Base-by-base conservation (phyloP, 2,113 vertebrate genomes). In the Laticauda colubrina region DNA sequence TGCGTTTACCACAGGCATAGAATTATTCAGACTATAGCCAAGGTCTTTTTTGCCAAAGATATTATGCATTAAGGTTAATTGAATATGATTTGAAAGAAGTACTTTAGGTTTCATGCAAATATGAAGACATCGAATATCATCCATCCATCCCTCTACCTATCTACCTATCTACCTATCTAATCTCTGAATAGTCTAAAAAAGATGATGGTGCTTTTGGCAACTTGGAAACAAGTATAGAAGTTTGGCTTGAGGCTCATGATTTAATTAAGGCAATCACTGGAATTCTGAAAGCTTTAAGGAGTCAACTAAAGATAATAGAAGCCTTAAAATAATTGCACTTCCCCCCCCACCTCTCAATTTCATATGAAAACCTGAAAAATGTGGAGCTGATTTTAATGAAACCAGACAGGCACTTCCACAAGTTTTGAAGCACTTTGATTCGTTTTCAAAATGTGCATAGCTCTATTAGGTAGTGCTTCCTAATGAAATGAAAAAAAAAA, bases 21-120 rank as follows among this genome's bases (percentile, higher is more conserved):
- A 39, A 93, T 93, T 94, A 94, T 34, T 0, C 24, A 43, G 89
- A 86, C 5, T 55, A 2, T 89, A 88, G 0, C 45, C 57, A 87
- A 34, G 39, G 43, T 39, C 75, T 87, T 87, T 87, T 92, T 92
- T 81, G 89, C 51, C 90, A 57, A 45, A 94, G 55, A 11, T 89
- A 86, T 59, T 18, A 48, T 15, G 15, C 75, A 94, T 81, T 81
- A 81, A 9, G 2, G 6, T 39, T 81, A 43, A 39, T 0, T 81
- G 75, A 39, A 21, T 81, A 43, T 81, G 34, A 81, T 81, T 39
- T 43, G 75, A 81, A 81, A 81, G 6, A 81, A 81, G 69, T 81
- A 39, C n/a, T 81, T 81, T 81, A 39, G 34, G 18, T 39, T 81
- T 81, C 34, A 81, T 75, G 75, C 18, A 39, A 81, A 39, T 81